Percentiles rank a stretch among this genome's conserved stretches.
Conservation (phyloP, 2,888 invertebrate genomes). For the Amblyjoppa proteus region DNA sequence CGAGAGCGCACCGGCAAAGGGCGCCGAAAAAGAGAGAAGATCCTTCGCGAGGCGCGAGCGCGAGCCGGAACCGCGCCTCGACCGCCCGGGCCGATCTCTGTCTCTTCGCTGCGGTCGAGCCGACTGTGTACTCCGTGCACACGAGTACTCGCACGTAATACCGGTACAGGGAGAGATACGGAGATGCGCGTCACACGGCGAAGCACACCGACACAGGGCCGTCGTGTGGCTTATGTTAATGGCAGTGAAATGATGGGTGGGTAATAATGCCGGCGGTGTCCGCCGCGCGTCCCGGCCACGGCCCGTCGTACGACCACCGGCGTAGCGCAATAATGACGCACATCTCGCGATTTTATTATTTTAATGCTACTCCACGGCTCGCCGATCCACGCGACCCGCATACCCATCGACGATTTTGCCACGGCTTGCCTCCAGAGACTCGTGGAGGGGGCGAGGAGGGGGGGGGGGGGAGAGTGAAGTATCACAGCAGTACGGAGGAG, state of each 20-base stretch:
- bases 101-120: background rate
- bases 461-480: background rate
- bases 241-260: constrained; percentile 76
- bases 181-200: constrained; percentile 21
- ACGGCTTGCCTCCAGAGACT: constrained; percentile 23
- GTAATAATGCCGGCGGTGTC: constrained; percentile 77
- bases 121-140: background rate
- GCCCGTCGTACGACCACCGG: constrained; percentile 75
- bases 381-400: constrained; percentile 81
- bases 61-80: constrained; percentile 9
- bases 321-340: constrained; percentile 82
- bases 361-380: constrained; percentile 77
- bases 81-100: no score
- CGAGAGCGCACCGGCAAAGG: background rate
- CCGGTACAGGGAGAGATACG: background rate
- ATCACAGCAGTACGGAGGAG: background rate
- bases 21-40: constrained; percentile 2
- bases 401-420: constrained; percentile 74
- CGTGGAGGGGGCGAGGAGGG: background rate
- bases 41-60: constrained; percentile 11
- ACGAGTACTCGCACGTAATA: background rate
- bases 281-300: constrained; percentile 43
- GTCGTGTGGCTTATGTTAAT: constrained; percentile 75
- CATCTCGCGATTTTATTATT: constrained; percentile 82
- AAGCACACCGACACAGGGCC: constrained; percentile 47